Percentiles rank a stretch among this genome's conserved stretches.
Conservation (phyloP, 2,797 vertebrate genomes). For the Poecilia velifera region DNA sequence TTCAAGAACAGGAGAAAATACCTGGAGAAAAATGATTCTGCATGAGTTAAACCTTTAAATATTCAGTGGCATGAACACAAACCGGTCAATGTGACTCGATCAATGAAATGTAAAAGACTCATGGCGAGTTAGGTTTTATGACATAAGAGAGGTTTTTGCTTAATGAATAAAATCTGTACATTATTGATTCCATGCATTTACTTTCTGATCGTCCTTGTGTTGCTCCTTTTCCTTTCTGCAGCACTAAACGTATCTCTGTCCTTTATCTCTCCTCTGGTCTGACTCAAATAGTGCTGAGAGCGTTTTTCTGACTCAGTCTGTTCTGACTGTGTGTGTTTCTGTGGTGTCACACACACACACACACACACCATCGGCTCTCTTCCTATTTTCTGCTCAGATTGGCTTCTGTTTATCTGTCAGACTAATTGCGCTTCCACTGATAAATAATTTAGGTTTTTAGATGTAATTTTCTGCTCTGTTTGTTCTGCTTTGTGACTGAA, state of each 20-base stretch:
- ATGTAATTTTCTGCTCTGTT: conserved; percentile 26
- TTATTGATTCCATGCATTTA: neutral
- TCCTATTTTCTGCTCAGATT: conserved; percentile 42
- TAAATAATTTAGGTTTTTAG: conserved; percentile 67
- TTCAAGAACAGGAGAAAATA: neutral
- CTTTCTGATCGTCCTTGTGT: conserved; percentile 19
- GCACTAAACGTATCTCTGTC: conserved; percentile 54
- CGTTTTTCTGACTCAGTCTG: conserved; percentile 70
- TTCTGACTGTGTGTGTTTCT: conserved; percentile 61
- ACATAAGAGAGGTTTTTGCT: neutral
- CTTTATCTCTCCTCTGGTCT: conserved; percentile 64
- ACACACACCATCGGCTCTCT: conserved; percentile 34
- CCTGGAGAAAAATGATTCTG: neutral
- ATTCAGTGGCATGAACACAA: neutral
- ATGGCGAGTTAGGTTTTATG: neutral
- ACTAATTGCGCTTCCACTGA: conserved; percentile 51
- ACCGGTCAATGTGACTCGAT: too few relatives aligned
- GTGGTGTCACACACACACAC: conserved; percentile 21
- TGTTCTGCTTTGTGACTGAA: neutral
- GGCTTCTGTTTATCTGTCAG: conserved; percentile 41
- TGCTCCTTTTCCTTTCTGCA: conserved; percentile 23
- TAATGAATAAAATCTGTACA: neutral
- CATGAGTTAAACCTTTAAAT: neutral
- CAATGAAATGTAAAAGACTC: neutral
- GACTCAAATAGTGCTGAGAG: conserved; percentile 79